Base-by-base conservation (phyloP, 30 jellyfish, hydroid and myxozoan species). In the Rhopilema esculentum region DNA sequence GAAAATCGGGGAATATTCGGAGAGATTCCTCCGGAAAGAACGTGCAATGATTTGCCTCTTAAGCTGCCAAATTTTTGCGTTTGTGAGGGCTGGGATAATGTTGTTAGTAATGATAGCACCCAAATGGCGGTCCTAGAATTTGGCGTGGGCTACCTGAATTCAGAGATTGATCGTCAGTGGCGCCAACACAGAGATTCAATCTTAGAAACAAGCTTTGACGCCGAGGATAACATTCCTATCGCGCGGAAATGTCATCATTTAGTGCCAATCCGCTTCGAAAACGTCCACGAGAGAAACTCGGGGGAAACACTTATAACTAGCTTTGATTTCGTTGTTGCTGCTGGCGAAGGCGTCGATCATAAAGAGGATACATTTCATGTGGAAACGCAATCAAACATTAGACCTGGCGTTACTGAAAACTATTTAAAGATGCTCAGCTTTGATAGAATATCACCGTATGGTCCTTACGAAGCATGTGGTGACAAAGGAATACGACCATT, bases 51-150 rank as follows among this genome's bases (percentile, higher is more conserved):
- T 49, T 48, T 89, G 80, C 82, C 80, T 8, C 69, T 94, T 75
- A 69, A 75, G 73, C 78, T 89, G 84, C 97, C 99, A 0, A 85
- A 89, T 27, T 71, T 87, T 9, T 94, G 99, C 66, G 92, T 89
- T 1, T 94, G 99, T 63, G 90, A 89, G 21, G 97, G 97, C 20
- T 89, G 97, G 96, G 91, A 89, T 66, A 65, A 76, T 24, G 92
- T 57, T 4, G 95, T 77, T 9, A 57, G 67, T 61, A 94, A 94
- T 53, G 91, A 78, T 8, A 66, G 96, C 21, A 69, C 24, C 16
- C 88, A 88, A 24, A 65, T 93, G 27, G 75, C 93, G 1, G 69
- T 85, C 19, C 57, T 93, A 18, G 98, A 93, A 25, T 93, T 83
- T 75, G 96, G 94, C 0, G 91, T 93, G 18, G 98, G 98, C 19